phyloP scores from a whole-genome alignment of 2,113 vertebrate species.

The Stigmatopora nigra region DNA sequence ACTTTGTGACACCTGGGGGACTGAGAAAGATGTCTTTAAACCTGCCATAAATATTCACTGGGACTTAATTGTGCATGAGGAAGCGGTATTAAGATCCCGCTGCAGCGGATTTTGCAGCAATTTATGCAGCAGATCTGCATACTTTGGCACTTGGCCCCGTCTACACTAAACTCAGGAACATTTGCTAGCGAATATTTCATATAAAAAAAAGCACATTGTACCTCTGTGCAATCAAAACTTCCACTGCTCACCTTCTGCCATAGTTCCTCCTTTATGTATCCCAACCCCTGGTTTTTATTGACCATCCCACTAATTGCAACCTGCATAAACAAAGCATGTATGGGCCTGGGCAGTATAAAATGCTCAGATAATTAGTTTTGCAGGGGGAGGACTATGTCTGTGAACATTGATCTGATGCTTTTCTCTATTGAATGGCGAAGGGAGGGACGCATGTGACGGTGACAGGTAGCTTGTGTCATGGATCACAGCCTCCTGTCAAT shows the following conservation, averaged over 20 bases:
- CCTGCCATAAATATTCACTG: constrained; percentile 72
- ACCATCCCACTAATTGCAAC: constrained; percentile 77
- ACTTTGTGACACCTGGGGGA: constrained; percentile 71
- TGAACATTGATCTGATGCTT: constrained; percentile 67
- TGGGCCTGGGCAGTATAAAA: constrained; percentile 57
- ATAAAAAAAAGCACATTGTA: constrained; percentile 13
- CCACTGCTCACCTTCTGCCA: constrained; percentile 38
- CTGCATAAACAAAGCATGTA: constrained; percentile 69
- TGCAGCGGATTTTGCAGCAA: constrained; percentile 51
- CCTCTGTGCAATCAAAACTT: constrained; percentile 13
- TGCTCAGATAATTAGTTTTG: constrained; percentile 73
- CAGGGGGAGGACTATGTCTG: constrained; percentile 38
- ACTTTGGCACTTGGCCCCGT: constrained; percentile 29
- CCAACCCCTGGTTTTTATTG: constrained; percentile 77
- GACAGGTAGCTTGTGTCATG: constrained; percentile 65
- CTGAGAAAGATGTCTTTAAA: constrained; percentile 60
- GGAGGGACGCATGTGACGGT: constrained; percentile 45
- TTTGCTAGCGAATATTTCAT: constrained; percentile 4
- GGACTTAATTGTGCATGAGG: constrained; percentile 68
- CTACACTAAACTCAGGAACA: constrained; percentile 42
- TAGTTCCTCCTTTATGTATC: constrained; percentile 45
- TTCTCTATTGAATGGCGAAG: constrained; percentile 45
- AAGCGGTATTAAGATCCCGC: constrained; percentile 64
- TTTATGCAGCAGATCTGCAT: constrained; percentile 38
- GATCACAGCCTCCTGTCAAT: constrained; percentile 65